Percentiles rank a stretch among this genome's conserved stretches.
Evolutionary conservation across 2,113 vertebrate species (phyloP).

Genomic region (Trachemys scripta): DNA sequence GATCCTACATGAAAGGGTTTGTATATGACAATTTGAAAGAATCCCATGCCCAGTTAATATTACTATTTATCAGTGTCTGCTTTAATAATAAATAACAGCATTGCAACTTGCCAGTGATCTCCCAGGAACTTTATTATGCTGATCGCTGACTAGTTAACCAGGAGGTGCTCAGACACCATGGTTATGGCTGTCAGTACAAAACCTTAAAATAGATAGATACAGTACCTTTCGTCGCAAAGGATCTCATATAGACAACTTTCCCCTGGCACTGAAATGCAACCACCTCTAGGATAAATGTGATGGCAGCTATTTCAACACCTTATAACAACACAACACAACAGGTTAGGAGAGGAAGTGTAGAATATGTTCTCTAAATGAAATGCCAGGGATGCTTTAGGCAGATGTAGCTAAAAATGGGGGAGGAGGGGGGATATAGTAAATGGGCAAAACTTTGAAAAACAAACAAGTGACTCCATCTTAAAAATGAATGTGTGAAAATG

Average conservation of each 20-base stretch:
- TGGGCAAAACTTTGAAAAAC: not conserved
- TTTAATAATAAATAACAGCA: not conserved
- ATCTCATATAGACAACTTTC: not conserved
- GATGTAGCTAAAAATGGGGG: not conserved
- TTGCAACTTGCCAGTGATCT: not conserved
- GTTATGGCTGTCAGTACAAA: not conserved
- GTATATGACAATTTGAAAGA: not conserved
- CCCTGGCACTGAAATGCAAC: not conserved
- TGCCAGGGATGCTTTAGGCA: not conserved
- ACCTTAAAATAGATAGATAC: not conserved
- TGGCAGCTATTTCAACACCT: not conserved
- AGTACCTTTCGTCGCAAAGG: not conserved
- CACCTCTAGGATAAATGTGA: not conserved
- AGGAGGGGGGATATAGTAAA: not conserved
- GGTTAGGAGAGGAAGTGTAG: not conserved
- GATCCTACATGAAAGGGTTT: not conserved
- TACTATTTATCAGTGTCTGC: not conserved
- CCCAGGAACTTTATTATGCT: not conserved
- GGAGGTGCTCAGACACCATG: not conserved
- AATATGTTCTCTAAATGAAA: rapidly evolving
- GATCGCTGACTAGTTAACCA: not conserved
- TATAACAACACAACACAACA: rapidly evolving
- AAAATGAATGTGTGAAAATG: not conserved
- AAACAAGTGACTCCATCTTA: not conserved
- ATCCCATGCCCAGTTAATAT: not conserved